Percentiles rank a stretch among this genome's conserved stretches.
Conservation (phyloP, 2,113 vertebrate genomes). For the Muntiacus reevesi region DNA sequence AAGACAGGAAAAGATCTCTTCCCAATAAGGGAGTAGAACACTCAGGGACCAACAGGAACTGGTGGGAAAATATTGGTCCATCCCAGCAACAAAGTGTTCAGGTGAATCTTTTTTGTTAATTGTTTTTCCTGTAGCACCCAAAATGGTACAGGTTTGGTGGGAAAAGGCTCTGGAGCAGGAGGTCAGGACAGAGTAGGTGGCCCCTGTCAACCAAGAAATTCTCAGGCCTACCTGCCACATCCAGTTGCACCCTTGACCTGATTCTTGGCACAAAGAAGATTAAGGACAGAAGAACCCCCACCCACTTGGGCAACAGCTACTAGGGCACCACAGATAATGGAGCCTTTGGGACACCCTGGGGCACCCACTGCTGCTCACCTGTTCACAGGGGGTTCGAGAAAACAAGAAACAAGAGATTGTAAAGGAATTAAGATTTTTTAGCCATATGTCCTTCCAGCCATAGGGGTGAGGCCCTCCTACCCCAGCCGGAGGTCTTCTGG, state of each 20-base stretch:
- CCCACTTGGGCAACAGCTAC: fast-evolving
- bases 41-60: not conserved
- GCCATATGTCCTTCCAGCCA: not conserved
- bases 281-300: not conserved
- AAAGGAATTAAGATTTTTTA: not conserved
- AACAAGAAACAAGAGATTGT: not conserved
- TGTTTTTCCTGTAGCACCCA: not conserved
- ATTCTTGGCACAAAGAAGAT: not conserved
- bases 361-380: not conserved
- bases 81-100: not conserved
- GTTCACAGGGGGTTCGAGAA: not conserved
- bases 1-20: not conserved
- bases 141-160: not conserved
- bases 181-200: not conserved
- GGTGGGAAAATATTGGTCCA: not conserved
- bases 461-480: not conserved
- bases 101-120: not conserved
- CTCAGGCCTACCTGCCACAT: not conserved
- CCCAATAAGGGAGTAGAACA: not conserved
- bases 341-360: not conserved
- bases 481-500: not conserved
- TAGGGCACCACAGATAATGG: not conserved
- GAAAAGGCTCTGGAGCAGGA: not conserved
- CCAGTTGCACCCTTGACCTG: not conserved
- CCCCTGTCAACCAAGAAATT: not conserved